Evolutionary conservation across 2,113 vertebrate genomes (phyloP), one percentile per base, ranked within the genome.

Genomic region (Carollia perspicillata): DNA sequence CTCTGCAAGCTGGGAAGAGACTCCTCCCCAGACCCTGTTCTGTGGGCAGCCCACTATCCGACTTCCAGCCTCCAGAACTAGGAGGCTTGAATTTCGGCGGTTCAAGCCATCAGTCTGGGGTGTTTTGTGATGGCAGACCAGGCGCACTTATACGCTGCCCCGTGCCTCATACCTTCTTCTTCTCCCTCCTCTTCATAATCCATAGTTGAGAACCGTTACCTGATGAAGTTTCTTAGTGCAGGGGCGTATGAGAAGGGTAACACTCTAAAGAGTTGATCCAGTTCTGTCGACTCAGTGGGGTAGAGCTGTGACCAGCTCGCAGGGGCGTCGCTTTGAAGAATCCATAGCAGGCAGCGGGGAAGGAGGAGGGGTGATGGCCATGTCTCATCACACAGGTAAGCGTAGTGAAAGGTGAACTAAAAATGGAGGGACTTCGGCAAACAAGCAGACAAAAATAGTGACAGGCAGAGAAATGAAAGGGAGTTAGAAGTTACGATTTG

Each of bases 321-420:
- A 14, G 17, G 18, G 22, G 3, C 7, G n/a, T 30, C 66, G 8
- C 68, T 84, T 20, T 89, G 69, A 83, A 91, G 30, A 86, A 20
- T 0, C 28, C 16, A 49, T 22, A 60, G 44, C 5, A 16, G 7
- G 3, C 10, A 9, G 51, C 30, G 9, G 58, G 5, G 6, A 5
- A 72, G 42, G 7, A 8, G 30, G 1, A 16, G 13, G 4, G 68
- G 1, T 5, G 35, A 37, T 6, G 40, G 42, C 7, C 11, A 37
- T 9, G 20, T 44, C 42, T 40, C 53, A 68, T 65, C 49, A 28
- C 20, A 23, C 47, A 37, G 2, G 4, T 28, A 30, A 53, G 13
- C 26, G 8, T 0, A 11, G 12, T 30, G 28, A 71, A 79, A 42
- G 6, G 20, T 14, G 4, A 20, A 11, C 33, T 8, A 10, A 84